A percentile compares a stretch with the other conserved stretches of the same genome.
Evolutionary conservation across 2,888 invertebrate species (phyloP).

Genomic region (Acanthosepion pharaonis): DNA sequence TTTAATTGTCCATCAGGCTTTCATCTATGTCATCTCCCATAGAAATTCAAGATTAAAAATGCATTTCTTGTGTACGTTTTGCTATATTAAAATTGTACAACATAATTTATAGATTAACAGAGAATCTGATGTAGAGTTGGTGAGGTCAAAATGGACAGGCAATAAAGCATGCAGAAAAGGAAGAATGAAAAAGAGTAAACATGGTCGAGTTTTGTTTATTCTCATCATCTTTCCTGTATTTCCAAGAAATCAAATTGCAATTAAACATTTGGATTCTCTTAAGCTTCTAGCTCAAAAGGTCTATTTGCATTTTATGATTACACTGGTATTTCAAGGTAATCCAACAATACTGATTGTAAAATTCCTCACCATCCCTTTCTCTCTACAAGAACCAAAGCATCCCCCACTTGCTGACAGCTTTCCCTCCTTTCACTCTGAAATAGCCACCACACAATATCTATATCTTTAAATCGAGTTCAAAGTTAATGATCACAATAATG

Average conservation of each 20-base stretch:
- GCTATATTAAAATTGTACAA: neutral
- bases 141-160: too few relatives aligned
- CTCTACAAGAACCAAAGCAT: neutral
- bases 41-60: conserved; percentile 8
- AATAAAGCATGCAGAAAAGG: neutral
- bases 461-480: conserved; percentile 33
- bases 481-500: conserved; percentile 33
- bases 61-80: neutral
- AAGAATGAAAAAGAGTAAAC: neutral
- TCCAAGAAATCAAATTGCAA: conserved; percentile 13
- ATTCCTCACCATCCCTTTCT: neutral
- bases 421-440: neutral
- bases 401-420: neutral
- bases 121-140: neutral
- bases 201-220: neutral
- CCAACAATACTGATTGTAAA: conserved; percentile 33
- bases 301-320: conserved; percentile 10
- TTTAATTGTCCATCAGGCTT: conserved; percentile 6
- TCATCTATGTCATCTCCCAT: neutral
- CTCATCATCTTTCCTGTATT: neutral
- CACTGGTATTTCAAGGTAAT: conserved; percentile 8
- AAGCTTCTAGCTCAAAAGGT: conserved; percentile 8
- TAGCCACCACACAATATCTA: neutral
- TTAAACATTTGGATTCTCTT: conserved; percentile 22
- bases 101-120: conserved; percentile 9